Evolutionary conservation across 1,140 invertebrate genomes (phyloP), one percentile per base, ranked within the genome.

Genomic region (Caerostris extrusa): DNA sequence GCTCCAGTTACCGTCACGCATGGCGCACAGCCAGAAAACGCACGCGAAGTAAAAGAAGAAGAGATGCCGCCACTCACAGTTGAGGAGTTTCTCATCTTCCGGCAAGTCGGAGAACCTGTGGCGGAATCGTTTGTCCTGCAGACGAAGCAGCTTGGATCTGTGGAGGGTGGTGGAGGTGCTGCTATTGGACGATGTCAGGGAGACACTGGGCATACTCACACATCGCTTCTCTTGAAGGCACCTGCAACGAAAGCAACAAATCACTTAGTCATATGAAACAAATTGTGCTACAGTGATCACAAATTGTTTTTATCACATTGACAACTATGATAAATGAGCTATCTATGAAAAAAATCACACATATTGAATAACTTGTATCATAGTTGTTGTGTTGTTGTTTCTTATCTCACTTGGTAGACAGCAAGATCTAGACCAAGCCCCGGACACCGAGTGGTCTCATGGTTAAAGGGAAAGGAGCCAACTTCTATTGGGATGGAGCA

Each of bases 81-180:
- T 98, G 92, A 98, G 96, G 77, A 98, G 97, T 95, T 97, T 97
- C 95, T 98, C 98, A 77, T 93, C 82, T n/a, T 95, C 98, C 97
- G 7, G 97, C 96, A 82, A 97, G 96, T 85, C 97, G 95, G 97
- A 97, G 96, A 98, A 98, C 95, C 97, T 97, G 19, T 97, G 96
- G 95, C 97, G 97, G 95, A 98, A 98, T 57, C 90, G 83, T 17
- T 86, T 89, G 90, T 92, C 94, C 69, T 94, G 90, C 69, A 89
- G 81, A 67, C 91, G 83, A 55, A 92, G 86, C 19, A 93, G n/a
- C 19, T 91, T 17, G 7, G 94, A 94, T 34, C 81, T 71, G 81
- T 69, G 60, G 57, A 56, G 34, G 53, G 19, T 64, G 77, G 77
- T 34, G 86, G 55, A 61, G 19, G 50, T 71, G 12, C 10, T 14